Evolutionary conservation across 2,888 invertebrate species (phyloP), one percentile per base, ranked within the genome.

Genomic region (Heliconius ethilla): DNA sequence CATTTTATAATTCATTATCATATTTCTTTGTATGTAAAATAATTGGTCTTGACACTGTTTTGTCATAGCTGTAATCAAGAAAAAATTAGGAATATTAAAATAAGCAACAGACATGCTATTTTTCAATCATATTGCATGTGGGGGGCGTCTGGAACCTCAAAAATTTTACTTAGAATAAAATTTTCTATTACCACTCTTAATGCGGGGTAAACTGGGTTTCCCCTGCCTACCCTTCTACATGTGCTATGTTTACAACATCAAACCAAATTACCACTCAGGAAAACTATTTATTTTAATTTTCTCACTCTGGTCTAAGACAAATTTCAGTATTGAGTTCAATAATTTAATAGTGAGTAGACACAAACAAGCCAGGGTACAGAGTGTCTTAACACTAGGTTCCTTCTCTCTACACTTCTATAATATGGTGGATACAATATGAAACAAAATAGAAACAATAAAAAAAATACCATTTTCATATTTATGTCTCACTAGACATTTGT

Each of bases 1-100:
- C 76, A 98, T 97, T 89, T 96, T 97, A 88, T 98, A 99, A 92
- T 99, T 99, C 87, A 97, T 97, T 10, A 97, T 97, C 86, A 99
- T 97, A 82, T 98, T 95, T 90, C 97, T 97, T 90, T 99, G 98
- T 80, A 98, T 95, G 86, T 97, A 95, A 67, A 97, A 95, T 78
- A 99, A 94, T 88, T 98, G 97, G 78, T 97, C 96, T 81, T 96
- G 96, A 87, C 99, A 99, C 89, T 95, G 95, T 79, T 94, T 94
- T 3, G 96, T 95, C 95, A 96, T 95, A 62, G 92, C 92, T 86
- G 89, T 82, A 92, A 91, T 67, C 67, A 79, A 75, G 75, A 79
- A 59, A 59, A 37, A 25, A 51, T 22, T 25, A 4, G 15, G 11
- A 25, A 33, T 7, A n/a, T 62, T 67, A n/a, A 37, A 37, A 67